These are phyloP conservation scores for Apteryx mantelli DNA, from an alignment of 2,113 vertebrate genomes.

Conservation along the genomic window DNA sequence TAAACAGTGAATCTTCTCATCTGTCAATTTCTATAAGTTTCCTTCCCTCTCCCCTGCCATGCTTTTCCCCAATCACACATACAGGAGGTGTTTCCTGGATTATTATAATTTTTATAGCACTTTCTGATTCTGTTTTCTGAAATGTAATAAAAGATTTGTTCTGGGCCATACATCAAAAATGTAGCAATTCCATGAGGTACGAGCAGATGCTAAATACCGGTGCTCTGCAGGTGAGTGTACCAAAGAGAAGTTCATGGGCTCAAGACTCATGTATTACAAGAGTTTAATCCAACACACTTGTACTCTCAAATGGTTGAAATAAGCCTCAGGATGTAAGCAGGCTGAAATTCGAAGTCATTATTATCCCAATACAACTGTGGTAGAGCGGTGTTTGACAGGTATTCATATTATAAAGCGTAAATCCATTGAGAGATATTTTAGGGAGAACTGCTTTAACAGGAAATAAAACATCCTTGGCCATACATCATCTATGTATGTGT, in stretches of 20 bases:
- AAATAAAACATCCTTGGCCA: not conserved
- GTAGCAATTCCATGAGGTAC: not conserved
- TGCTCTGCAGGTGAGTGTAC: not conserved
- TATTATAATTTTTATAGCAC: slow-evolving; percentile 40
- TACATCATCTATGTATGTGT: not conserved
- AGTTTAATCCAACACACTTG: not conserved
- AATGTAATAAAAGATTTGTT: slow-evolving; percentile 48
- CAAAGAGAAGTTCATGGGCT: not conserved
- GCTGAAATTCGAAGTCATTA: not conserved
- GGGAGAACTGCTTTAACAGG: not conserved
- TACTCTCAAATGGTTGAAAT: not conserved
- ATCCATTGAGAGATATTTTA: not conserved
- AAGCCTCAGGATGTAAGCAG: not conserved
- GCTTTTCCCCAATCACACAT: not conserved
- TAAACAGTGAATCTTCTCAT: slow-evolving; percentile 70
- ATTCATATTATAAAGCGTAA: not conserved
- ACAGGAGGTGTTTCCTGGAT: not conserved
- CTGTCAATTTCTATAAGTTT: slow-evolving; percentile 54
- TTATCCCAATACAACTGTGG: not conserved
- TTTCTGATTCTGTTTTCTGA: slow-evolving; percentile 46
- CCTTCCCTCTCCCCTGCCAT: rapidly evolving
- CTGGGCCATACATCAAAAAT: slow-evolving; percentile 61
- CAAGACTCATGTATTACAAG: not conserved
- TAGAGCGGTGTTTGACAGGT: not conserved
- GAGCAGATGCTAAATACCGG: slow-evolving; percentile 17